Conservation (phyloP, 2,888 invertebrate genomes). For the Venustoraphidia nigricollis region DNA sequence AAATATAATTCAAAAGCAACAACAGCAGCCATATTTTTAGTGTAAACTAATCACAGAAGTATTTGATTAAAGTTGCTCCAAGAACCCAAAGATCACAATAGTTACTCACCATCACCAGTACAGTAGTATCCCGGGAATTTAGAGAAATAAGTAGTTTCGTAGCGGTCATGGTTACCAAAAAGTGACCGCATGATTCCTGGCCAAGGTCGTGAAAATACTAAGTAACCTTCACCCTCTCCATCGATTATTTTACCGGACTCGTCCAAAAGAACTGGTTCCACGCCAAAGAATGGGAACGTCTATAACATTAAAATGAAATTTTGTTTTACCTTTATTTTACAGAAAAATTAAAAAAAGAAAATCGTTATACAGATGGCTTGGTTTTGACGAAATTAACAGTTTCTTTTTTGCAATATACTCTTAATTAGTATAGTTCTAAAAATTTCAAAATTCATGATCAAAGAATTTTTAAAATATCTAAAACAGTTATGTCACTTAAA, state of each 20-base stretch:
- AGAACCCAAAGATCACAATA: not conserved
- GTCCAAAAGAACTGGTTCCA: conserved; percentile 73
- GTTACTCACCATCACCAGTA: conserved; percentile 81
- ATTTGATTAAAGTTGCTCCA: not conserved
- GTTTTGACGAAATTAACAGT: not conserved
- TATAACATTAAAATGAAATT: conserved; percentile 24
- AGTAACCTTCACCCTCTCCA: conserved; percentile 84
- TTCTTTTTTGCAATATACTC: too few species aligned
- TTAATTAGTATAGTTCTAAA: too few species aligned
- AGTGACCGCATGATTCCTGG: conserved; percentile 96
- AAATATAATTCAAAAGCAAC: conserved; percentile 4
- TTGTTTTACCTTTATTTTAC: not conserved
- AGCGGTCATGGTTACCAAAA: conserved; percentile 80
- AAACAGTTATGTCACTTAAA: too few species aligned
- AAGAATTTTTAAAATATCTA: too few species aligned
- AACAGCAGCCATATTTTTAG: too few species aligned
- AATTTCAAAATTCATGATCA: too few species aligned
- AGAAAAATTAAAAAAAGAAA: not conserved
- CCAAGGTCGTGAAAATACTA: conserved; percentile 93
- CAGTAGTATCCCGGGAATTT: conserved; percentile 95
- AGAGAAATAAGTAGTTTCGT: conserved; percentile 84
- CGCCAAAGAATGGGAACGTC: conserved; percentile 96
- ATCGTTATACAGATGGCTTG: conserved; percentile 1
- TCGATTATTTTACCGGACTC: conserved; percentile 74
- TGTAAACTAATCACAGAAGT: not conserved